Evolutionary conservation across 2,888 invertebrate species (phyloP).

Genomic region (Frankliniella fusca): DNA sequence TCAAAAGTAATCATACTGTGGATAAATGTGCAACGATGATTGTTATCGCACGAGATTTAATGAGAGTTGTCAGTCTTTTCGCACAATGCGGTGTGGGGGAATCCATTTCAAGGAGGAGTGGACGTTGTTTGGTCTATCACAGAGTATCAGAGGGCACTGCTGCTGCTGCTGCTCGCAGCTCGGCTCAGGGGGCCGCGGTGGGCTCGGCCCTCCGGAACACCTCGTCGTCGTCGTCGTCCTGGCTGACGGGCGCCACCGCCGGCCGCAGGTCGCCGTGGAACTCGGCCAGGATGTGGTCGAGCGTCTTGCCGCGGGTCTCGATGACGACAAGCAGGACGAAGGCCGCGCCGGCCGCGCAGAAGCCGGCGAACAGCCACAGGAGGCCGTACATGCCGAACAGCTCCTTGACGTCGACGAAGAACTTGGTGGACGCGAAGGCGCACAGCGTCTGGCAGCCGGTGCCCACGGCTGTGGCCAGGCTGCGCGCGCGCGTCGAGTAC

Average conservation of each 20-base stretch:
- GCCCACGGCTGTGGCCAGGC: slow-evolving; percentile 41
- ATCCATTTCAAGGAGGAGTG: not conserved
- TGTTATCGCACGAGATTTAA: not conserved
- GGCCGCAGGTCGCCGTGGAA: not conserved
- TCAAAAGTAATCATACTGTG: no score
- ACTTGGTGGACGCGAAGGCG: slow-evolving; percentile 43
- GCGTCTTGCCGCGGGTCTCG: slow-evolving; percentile 8
- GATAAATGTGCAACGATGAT: no score
- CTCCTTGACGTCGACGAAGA: slow-evolving; percentile 41
- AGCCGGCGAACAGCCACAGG: slow-evolving; percentile 43
- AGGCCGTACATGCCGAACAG: slow-evolving; percentile 44
- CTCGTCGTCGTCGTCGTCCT: slow-evolving; percentile 1
- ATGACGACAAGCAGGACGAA: not conserved
- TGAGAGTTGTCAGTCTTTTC: not conserved
- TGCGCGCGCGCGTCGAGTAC: slow-evolving; percentile 45
- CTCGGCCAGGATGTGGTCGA: slow-evolving; percentile 10
- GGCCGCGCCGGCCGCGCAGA: slow-evolving; percentile 38
- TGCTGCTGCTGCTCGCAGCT: no score
- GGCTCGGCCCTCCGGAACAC: not conserved
- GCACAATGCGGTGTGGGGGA: not conserved
- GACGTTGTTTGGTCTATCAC: not conserved
- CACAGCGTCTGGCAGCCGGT: slow-evolving; percentile 42
- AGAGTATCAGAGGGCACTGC: not conserved
- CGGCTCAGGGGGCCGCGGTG: not conserved
- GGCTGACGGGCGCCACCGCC: not conserved